Evolutionary conservation across 2,888 invertebrate genomes (phyloP), one percentile per base, ranked within the genome.

Genomic region (Eulithis testata): DNA sequence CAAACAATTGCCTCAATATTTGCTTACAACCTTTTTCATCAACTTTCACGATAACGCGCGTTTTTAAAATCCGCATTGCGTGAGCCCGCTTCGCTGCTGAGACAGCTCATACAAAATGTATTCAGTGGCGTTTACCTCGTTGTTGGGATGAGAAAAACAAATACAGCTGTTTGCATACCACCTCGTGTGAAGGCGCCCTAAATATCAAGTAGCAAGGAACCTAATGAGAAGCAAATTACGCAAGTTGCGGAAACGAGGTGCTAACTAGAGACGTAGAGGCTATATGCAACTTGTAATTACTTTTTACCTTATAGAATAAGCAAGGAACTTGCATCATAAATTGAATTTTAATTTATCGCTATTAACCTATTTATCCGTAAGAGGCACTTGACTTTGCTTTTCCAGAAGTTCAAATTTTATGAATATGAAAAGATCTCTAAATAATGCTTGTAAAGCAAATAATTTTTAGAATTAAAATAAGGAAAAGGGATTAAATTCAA

Each of bases 31-130:
- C 69, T 75, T 78, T 72, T 78, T 64, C 65, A 70, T 72, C 69
- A 77, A 83, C 81, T 83, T 81, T 83, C 80, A 84, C 81, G 82
- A 78, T 75, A 76, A 74, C 73, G 68, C 76, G 73, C 75, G 78
- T 77, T 82, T 81, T 79, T 77, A 76, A 78, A 62, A 77, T 80
- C 73, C 76, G 73, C 71, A 69, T 65, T 63, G 69, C 73, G 74
- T 76, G 72, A 68, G 68, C 66, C 66, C 67, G 62, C 62, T 55
- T 64, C 68, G 66, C 66, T 79, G 87, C 86, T 88, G 88, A 86
- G 76, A 78, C 78, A 82, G 82, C 82, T 85, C 79, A 84, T 83
- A 77, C 77, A 86, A 84, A 86, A 85, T 82, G 78, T 79, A 85
- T 82, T 71, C 73, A 57, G 71, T 73, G 70, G 77, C 76, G 76